Base-by-base conservation (phyloP, 2,797 vertebrate species). In the Lycodopsis pacificus region DNA sequence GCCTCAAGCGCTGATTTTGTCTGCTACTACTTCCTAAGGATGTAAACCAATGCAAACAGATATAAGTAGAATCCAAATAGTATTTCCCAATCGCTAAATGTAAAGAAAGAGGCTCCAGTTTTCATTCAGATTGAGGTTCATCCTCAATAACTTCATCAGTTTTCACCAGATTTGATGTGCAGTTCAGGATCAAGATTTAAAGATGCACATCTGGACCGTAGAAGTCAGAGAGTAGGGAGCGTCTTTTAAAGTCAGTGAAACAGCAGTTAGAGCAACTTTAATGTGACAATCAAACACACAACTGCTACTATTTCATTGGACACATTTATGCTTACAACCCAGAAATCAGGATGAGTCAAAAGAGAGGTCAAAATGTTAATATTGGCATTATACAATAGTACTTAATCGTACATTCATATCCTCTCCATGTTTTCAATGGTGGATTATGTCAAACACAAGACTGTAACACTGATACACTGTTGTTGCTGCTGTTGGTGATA, bases 331-430 rank as follows among this genome's bases (percentile, higher is more conserved):
- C 27, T 48, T 12, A 54, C 15, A 5, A 20, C 17, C 14, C 42
- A 5, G 13, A 44, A 14, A 44, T 44, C 42, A 44, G 42, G 15
- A 15, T 5, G 42, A 15, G 42, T 44, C 32, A 69, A 32, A 46
- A 69, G 12, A 70, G 30, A 49, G 7, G 38, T 66, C 46, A 84
- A 74, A 76, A 79, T 84, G 77, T 70, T 73, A 87, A 83, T 34
- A 83, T 63, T 65, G 27, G 20, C 22, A 48, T 84, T 59, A 76
- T 3, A 49, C 38, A 77, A 64, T 73, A 54, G 42, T 51, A 59
- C 32, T 58, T 74, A 53, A 87, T 69, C 36, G 19, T 44, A n/a
- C 30, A 44, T 25, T 53, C 25, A 71, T 57, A 48, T 56, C 67
- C 57, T 71, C 25, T 54, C 30, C 40, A 53, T 65, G 67, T 80